Evolutionary conservation across 1,140 invertebrate genomes (phyloP), one percentile per base, ranked within the genome.

Genomic region (Cyrtorhinus lividipennis): DNA sequence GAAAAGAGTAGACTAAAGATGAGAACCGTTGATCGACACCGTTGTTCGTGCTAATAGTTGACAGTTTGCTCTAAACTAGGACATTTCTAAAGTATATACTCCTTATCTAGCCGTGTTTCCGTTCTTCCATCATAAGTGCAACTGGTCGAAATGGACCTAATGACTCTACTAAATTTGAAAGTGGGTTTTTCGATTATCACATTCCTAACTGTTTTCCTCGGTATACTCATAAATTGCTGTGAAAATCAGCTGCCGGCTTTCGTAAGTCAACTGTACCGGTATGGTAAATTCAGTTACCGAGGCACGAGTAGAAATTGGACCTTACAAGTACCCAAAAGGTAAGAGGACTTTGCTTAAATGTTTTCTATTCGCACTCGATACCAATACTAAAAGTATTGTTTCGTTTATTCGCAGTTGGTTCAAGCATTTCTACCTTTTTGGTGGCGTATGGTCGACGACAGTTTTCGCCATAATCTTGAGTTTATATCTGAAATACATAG

Each of bases 401-500:
- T 38, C 30, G 30, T 53, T 67, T 71, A 65, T n/a, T n/a, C n/a
- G n/a, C 64, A 78, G 77, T 48, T 85, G 80, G 75, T 89, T 87
- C 68, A 77, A 72, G 68, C 86, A 90, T 73, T 88, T 88, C 69
- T 90, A 89, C 69, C 62, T 80, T 2, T 81, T 85, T 68, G 79
- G 83, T 18, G 73, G 77, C n/a, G 64, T 82, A 22, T 73, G 79
- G 63, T 78, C 78, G 56, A 70, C 74, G 25, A 53, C 73, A 26
- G 70, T 75, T 24, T 71, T 85, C 2, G 59, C 73, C 15, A 68
- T 83, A 20, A 68, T 79, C 15, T 30, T 77, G 8, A 65, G 68
- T 27, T 75, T 71, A 67, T 83, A 78, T 73, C 73, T 79, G 67
- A 74, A 69, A 63, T 72, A 73, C 61, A 66, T 30, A 0, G 69